Base-by-base conservation (phyloP, 2,113 vertebrate genomes). In the Otis tarda region DNA sequence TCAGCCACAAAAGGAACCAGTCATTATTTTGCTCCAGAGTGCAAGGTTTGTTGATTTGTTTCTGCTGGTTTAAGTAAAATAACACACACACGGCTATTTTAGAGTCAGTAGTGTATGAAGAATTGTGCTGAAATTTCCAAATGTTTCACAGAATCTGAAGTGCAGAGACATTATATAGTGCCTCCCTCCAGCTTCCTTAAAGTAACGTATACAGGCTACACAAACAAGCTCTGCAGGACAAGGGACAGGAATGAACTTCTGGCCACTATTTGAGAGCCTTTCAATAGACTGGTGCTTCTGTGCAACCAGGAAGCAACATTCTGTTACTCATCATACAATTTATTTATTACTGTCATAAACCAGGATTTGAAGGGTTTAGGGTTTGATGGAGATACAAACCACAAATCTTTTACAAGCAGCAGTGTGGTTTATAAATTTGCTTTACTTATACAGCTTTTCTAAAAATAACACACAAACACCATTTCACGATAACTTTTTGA, bases 321-420 rank as follows among this genome's bases (percentile, higher is more conserved):
- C 77, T 90, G 25, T 90, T 56, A 81, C 41, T 83, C 93, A 83
- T 83, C 73, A 39, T 50, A 57, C 1, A 0, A 76, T 68, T 91
- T 94, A 77, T 61, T 75, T 89, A 33, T 67, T 68, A 45, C 57
- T 87, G 45, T 67, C 55, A 76, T 92, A 92, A 94, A 97, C 73
- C 2, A 80, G 59, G 23, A 83, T 67, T 83, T 6, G 3, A 70
- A 67, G 27, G 33, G 17, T 53, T 93, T 92, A 73, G 50, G 73
- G 56, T 71, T 64, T 78, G 81, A 75, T 31, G 25, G 64, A 71
- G 68, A 79, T 37, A 56, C 43, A 78, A 19, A 43, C 21, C 39
- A 63, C 43, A 70, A 68, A 69, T 64, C 70, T 89, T 49, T 64
- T 79, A 71, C 27, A 90, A 89, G 84, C 33, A 83, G 78, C 14